phyloP scores from a whole-genome alignment of 2,113 vertebrate genomes.

The Buteo buteo region DNA sequence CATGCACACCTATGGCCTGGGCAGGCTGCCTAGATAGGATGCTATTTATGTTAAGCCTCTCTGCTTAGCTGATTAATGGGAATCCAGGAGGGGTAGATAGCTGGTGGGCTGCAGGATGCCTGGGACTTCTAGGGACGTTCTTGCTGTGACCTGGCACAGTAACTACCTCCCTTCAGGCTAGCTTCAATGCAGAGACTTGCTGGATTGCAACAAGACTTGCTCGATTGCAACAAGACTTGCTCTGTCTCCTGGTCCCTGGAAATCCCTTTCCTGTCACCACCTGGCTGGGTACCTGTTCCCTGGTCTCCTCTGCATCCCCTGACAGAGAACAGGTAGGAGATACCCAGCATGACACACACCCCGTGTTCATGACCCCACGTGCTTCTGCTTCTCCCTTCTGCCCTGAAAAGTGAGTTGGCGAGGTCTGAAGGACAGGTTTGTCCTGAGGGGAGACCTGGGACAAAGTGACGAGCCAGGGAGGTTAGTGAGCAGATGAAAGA shows the following conservation, averaged over 20 bases:
- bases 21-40: neutral
- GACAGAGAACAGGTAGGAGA: neutral
- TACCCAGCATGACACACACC: neutral
- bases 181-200: neutral
- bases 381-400: neutral
- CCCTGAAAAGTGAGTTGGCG: accelerated
- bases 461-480: neutral
- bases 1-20: neutral
- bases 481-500: neutral
- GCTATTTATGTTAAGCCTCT: neutral
- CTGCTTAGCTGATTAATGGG: neutral
- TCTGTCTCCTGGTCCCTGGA: neutral
- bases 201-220: neutral
- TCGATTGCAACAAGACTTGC: neutral
- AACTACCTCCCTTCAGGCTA: neutral
- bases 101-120: neutral
- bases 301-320: neutral
- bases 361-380: neutral
- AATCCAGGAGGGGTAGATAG: neutral
- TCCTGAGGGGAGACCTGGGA: neutral
- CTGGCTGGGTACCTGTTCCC: neutral
- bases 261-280: neutral
- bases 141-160: neutral
- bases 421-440: neutral
- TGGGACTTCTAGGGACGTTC: neutral